Evolutionary conservation across 2,797 vertebrate genomes (phyloP).

Genomic region (Helarctos malayanus): DNA sequence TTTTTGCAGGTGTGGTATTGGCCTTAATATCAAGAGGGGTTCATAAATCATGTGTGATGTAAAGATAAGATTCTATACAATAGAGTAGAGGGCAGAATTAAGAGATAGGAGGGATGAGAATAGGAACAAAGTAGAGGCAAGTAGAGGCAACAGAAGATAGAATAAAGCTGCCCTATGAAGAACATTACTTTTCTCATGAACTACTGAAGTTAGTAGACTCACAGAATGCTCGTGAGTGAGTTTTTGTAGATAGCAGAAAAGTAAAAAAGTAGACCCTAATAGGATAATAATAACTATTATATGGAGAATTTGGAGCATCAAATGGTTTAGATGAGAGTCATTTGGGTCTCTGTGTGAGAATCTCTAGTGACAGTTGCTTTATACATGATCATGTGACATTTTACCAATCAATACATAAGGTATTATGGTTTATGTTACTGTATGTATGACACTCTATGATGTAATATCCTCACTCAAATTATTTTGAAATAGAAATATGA

Average conservation of each 20-base stretch:
- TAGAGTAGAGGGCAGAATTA: not conserved
- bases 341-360: not conserved
- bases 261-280: not conserved
- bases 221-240: not conserved
- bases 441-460: not conserved
- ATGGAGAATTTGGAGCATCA: not conserved
- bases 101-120: not conserved
- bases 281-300: not conserved
- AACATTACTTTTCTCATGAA: not conserved
- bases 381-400: not conserved
- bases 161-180: not conserved
- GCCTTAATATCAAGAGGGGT: not conserved
- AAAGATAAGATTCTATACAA: not conserved
- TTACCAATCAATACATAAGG: not conserved
- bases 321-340: not conserved
- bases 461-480: not conserved
- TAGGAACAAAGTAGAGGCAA: not conserved
- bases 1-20: not conserved
- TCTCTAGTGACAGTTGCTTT: not conserved
- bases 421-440: not conserved
- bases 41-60: not conserved
- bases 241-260: not conserved
- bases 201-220: constrained; percentile 10
- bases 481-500: constrained; percentile 44
- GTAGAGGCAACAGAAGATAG: not conserved